These are phyloP conservation scores for Myocastor coypus DNA, from an alignment of 2,113 vertebrate species.

Conservation along the genomic window DNA sequence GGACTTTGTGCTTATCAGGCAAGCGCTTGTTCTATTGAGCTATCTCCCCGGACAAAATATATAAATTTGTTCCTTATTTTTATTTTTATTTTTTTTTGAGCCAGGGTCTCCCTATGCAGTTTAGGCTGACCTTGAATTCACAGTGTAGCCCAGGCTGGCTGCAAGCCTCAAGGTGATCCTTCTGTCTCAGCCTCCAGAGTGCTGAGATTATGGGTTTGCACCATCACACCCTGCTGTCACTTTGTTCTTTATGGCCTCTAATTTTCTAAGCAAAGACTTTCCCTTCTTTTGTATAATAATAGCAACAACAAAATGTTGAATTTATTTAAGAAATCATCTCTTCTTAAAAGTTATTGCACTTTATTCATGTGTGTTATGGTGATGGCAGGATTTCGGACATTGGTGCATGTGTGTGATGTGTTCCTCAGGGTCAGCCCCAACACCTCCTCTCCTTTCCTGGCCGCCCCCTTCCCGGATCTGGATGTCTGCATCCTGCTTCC, in stretches of 20 bases:
- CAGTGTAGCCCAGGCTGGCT: too few species aligned
- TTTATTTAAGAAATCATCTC: not conserved
- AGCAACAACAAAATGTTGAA: not conserved
- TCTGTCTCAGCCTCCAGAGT: not conserved
- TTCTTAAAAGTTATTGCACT: not conserved
- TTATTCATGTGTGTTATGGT: not conserved
- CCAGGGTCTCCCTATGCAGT: too few species aligned
- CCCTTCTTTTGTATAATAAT: not conserved
- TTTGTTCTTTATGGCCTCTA: conserved; percentile 24
- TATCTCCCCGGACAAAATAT: not conserved
- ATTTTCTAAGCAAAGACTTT: conserved; percentile 23
- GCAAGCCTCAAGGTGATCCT: not conserved
- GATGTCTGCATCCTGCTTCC: not conserved
- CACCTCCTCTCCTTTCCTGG: not conserved
- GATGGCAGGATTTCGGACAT: not conserved
- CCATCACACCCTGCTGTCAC: not conserved
- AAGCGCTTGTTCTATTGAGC: too few species aligned
- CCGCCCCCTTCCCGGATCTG: not conserved
- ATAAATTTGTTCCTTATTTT: not conserved
- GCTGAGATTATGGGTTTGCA: not conserved
- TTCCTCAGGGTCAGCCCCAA: not conserved
- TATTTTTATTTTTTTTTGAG: too few species aligned
- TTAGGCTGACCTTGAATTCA: too few species aligned
- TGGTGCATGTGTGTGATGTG: not conserved
- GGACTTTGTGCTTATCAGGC: too few species aligned